Base-by-base conservation (phyloP, 1,140 invertebrate genomes). In the Drosophila ohnishii region DNA sequence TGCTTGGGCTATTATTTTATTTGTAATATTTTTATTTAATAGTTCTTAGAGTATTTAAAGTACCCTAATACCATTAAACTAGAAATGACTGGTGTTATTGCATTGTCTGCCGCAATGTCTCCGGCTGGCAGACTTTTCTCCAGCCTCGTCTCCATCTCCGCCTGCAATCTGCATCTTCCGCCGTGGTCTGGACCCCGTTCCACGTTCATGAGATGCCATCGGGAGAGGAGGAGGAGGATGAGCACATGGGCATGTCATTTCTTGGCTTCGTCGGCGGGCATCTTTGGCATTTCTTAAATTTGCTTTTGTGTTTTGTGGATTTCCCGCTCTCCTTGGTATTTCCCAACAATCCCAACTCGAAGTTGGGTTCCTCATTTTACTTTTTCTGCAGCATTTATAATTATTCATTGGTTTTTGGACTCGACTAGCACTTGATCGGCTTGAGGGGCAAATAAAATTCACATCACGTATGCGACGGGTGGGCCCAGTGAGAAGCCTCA, bases 81-180 rank as follows among this genome's bases (percentile, higher is more conserved):
- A 0, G 0, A 34, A 30, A 45, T 30, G 7, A 48, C 66, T 57
- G 47, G 57, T 79, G 75, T 87, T 87, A 87, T 86, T 87, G 83
- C 83, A 82, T 57, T 69, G 83, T 86, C 83, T 86, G 83, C 83
- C 83, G 84, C 71, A 83, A 82, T 87, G 79, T 86, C 83, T 86
- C 74, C 75, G 58, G 64, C 64, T 81, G 75, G 78, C 69, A 78
- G 82, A 80, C 81, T 58, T 37, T 69, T 47, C 75, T 55, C 48
- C 50, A 22, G 34, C 58, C 73, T 56, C 74, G 62, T 32, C 16
- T 14, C 22, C 66, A 67, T 30, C 64, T 37, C 32, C 22, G 40
- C 28, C 34, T 19, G 44, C 34, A 61, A 64, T 64, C 56, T 62
- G 57, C 56, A 61, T 64, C 40, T 55, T 53, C 53, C 32, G 67